Evolutionary conservation across 2,888 invertebrate species (phyloP), one percentile per base, ranked within the genome.

Genomic region (Platerodrilus igneus): DNA sequence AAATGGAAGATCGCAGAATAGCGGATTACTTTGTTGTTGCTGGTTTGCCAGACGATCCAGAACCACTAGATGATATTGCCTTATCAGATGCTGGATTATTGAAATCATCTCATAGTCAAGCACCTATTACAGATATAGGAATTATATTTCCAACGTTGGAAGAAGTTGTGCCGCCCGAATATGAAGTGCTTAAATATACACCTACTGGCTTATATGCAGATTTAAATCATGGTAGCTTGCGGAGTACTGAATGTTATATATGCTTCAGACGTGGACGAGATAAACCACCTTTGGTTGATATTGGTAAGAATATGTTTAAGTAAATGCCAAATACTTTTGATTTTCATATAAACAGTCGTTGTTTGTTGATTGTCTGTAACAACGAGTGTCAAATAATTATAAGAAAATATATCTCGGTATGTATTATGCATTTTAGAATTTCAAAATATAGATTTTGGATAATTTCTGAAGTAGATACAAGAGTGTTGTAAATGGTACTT

Each of bases 21-120:
- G 95, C 92, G 14, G 97, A 99, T 74, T 97, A 97, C 72, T 99
- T 99, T 75, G 94, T 99, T 52, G 89, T 97, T 46, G 95, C 96
- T 62, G 97, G 97, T 16, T 74, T 96, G 65, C 88, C 93, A 9
- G 85, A 86, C 47, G 78, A 83, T 60, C 83, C 86, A 16, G 81
- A 86, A 60, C 73, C 83, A 41, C 72, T 88, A 33, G 85, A 87
- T 62, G 83, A 83, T 56, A 79, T 78, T 53, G 73, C 73, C 45
- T 70, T 77, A 49, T 86, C 87, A 45, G 87, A 88, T 64, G 81
- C 83, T 45, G 83, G 85, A 17, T 85, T 86, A 61, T 76, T 92
- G 28, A 89, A 87, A 64, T 81, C 83, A 56, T 84, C 83, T 62
- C 79, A 83, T 64, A 79, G 84, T 53, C 83, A 86, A 59, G 86